These are phyloP conservation scores for Atta cephalotes DNA, from an alignment of 1,140 invertebrate species.

Conservation along the genomic window DNA sequence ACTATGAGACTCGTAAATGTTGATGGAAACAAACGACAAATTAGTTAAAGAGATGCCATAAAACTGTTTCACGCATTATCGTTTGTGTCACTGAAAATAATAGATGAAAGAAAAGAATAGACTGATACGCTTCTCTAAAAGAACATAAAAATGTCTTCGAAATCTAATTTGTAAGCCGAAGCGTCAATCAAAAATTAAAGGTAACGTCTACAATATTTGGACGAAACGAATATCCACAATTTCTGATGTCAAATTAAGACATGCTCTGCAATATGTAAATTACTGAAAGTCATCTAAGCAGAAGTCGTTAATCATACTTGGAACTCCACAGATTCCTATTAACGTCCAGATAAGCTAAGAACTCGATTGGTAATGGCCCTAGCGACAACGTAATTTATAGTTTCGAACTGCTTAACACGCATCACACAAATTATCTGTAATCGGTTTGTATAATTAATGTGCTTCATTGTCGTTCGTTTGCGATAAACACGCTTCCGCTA, in stretches of 20 bases:
- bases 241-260: constrained; percentile 70
- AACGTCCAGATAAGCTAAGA: constrained; percentile 68
- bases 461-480: no score
- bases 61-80: not conserved
- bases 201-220: constrained; percentile 17
- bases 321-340: constrained; percentile 71
- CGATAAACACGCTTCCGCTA: not conserved
- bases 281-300: constrained; percentile 62
- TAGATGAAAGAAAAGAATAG: not conserved
- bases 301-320: constrained; percentile 71
- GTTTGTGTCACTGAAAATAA: not conserved
- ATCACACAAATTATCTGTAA: constrained; percentile 52
- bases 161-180: not conserved
- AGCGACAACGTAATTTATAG: constrained; percentile 71
- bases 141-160: not conserved
- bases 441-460: constrained; percentile 31
- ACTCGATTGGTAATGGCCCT: constrained; percentile 71
- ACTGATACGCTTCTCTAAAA: not conserved
- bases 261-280: constrained; percentile 69
- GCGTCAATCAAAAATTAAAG: not conserved
- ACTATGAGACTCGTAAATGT: not conserved
- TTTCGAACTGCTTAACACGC: constrained; percentile 50
- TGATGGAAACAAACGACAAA: not conserved
- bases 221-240: constrained; percentile 28
- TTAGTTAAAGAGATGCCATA: not conserved